phyloP scores from a whole-genome alignment of 2,797 vertebrate genomes.

The Staurois parvus region DNA sequence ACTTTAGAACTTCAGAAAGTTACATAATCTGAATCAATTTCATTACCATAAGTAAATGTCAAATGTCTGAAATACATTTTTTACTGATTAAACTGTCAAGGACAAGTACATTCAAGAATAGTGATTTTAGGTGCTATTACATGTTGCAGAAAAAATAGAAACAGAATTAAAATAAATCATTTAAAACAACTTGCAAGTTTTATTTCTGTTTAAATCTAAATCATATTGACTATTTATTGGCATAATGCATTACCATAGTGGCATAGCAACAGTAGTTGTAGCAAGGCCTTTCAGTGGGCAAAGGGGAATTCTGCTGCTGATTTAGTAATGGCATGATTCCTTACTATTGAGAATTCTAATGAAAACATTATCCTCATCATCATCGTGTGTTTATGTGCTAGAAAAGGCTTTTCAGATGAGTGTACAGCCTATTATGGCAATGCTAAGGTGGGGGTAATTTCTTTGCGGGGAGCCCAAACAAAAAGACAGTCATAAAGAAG shows the following conservation, averaged over 20 bases:
- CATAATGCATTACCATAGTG: not conserved
- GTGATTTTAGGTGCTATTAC: conserved; percentile 49
- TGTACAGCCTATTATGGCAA: no score
- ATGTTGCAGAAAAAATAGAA: conserved; percentile 34
- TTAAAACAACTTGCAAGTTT: conserved; percentile 1
- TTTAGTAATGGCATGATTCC: not conserved
- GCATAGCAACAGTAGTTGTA: no score
- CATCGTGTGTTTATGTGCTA: no score
- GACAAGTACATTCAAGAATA: conserved; percentile 67
- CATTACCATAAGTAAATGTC: conserved; percentile 76
- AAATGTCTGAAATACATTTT: conserved; percentile 68
- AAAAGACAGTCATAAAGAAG: no score
- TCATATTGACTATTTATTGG: not conserved
- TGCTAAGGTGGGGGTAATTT: no score
- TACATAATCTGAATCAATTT: conserved; percentile 69
- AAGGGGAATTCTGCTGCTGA: not conserved
- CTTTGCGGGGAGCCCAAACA: no score
- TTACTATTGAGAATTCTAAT: no score
- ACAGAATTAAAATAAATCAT: not conserved
- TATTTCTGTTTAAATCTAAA: not conserved
- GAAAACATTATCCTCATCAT: no score
- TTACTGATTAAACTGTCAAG: conserved; percentile 74
- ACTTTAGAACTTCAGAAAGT: conserved; percentile 63
- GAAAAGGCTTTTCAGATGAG: no score
- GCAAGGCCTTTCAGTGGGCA: not conserved